phyloP scores from a whole-genome alignment of 2,797 vertebrate species.

The Sebastes steindachneri region DNA sequence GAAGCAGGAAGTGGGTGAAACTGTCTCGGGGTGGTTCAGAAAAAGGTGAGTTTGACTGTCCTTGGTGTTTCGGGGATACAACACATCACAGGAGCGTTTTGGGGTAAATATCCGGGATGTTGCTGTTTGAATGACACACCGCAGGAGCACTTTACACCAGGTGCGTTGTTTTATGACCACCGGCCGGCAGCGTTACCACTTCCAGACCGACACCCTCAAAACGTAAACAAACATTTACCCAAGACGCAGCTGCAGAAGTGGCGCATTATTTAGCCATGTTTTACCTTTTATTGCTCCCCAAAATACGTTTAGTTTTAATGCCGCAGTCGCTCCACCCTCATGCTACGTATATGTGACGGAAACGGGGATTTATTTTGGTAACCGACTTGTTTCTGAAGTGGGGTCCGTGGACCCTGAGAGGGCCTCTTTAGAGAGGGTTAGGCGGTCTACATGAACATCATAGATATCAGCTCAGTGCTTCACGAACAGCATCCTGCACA shows the following conservation, averaged over 20 bases:
- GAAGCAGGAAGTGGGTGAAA: constrained; percentile 66
- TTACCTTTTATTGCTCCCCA: accelerated
- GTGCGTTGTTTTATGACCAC: background rate
- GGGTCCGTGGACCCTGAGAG: background rate
- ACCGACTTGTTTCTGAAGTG: constrained; percentile 9
- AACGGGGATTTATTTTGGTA: constrained; percentile 21
- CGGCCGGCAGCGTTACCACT: constrained; percentile 8
- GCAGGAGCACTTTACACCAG: background rate
- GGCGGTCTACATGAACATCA: background rate
- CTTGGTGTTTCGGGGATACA: background rate
- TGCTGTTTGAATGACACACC: background rate
- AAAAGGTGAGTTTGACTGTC: constrained; percentile 49
- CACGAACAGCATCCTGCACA: constrained; percentile 2
- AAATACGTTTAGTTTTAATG: constrained; percentile 3
- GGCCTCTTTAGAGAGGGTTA: background rate
- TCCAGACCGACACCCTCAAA: background rate
- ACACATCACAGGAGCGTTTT: background rate
- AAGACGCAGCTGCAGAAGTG: background rate
- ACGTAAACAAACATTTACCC: constrained; percentile 6
- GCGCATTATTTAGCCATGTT: background rate
- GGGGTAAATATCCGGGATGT: background rate
- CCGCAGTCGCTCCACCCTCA: constrained; percentile 14
- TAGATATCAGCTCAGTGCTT: background rate
- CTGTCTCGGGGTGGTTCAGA: background rate
- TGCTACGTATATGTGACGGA: background rate